Base-by-base conservation (phyloP, 2,113 vertebrate species). In the Pedionomus torquatus region DNA sequence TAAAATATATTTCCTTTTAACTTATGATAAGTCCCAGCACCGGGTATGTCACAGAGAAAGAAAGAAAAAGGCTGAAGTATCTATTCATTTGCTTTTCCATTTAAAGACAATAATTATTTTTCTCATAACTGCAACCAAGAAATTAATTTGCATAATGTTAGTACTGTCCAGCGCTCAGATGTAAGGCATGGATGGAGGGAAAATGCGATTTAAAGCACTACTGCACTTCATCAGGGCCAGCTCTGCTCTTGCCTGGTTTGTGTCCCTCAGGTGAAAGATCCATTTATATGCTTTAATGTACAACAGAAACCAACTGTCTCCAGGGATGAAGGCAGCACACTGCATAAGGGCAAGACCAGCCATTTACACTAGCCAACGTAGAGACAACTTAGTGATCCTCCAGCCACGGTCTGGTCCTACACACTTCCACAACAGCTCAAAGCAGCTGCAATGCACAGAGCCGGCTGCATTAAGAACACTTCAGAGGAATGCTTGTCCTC, bases 1-100 rank as follows among this genome's bases (percentile, higher is more conserved):
- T 94, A 66, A 94, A 94, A 71, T 77, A 26, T 39, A 60, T 86
- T 88, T 90, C 21, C 61, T 80, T 84, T 93, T 84, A 71, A 51
- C 8, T 72, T 52, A 10, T 10, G 9, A 82, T 82, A 94, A 77
- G 66, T 33, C 79, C 39, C 43, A 64, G 37, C 37, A 48, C 35
- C 35, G 9, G 9, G 5, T 77, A 61, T 65, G n/a, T 64, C 52
- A 71, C 17, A 75, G 17, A 35, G 10, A 74, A 77, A 70, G 46
- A 65, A 96, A 81, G 13, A 66, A 78, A 69, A 52, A 4, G 10
- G 51, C 31, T 60, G 41, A 77, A 88, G 80, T 80, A 33, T 9
- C 0, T 52, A 89, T 57, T 60, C 0, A 37, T 83, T 91, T 94
- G 20, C 54, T 84, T 92, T 89, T 28, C 31, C 12, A 39, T 37